Percentiles rank a stretch among this genome's conserved stretches.
These are phyloP conservation scores for Mionectes macconnelli DNA, from an alignment of 2,113 vertebrate genomes.

Conservation along the genomic window DNA sequence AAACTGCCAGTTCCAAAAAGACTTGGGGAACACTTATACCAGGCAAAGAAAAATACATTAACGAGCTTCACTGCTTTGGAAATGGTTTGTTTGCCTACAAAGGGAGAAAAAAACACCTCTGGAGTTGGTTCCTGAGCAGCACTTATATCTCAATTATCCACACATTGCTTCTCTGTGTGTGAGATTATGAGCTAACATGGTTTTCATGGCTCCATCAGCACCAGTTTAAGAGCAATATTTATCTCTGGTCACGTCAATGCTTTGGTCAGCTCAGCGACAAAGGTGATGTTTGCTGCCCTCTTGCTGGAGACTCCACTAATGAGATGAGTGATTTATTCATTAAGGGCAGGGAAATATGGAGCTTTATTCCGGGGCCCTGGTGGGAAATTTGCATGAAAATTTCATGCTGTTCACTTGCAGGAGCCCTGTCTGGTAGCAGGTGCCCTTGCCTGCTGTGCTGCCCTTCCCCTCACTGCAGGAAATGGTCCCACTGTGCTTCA, in stretches of 20 bases:
- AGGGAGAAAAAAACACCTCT: background rate
- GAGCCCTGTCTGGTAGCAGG: background rate
- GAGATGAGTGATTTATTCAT: constrained; percentile 44
- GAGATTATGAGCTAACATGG: background rate
- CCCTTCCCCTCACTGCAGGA: background rate
- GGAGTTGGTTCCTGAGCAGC: constrained; percentile 4
- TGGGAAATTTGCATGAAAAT: constrained; percentile 54
- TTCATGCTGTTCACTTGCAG: background rate
- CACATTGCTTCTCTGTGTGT: background rate
- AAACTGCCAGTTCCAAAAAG: background rate
- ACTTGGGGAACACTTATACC: background rate
- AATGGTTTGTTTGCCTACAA: constrained; percentile 6
- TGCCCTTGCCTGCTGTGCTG: background rate
- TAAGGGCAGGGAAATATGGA: constrained; percentile 8
- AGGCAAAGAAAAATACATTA: background rate
- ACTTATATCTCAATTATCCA: constrained; percentile 31
- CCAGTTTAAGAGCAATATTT: constrained; percentile 7
- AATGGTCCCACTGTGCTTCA: background rate
- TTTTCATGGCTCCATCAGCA: background rate
- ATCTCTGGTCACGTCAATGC: background rate
- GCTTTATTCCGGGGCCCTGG: background rate
- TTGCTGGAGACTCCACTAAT: background rate
- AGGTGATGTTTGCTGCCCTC: constrained; percentile 20
- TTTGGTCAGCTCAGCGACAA: background rate
- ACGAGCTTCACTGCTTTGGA: background rate